These are phyloP conservation scores for Tetragonisca angustula DNA, from an alignment of 2,888 invertebrate genomes.

Conservation along the genomic window DNA sequence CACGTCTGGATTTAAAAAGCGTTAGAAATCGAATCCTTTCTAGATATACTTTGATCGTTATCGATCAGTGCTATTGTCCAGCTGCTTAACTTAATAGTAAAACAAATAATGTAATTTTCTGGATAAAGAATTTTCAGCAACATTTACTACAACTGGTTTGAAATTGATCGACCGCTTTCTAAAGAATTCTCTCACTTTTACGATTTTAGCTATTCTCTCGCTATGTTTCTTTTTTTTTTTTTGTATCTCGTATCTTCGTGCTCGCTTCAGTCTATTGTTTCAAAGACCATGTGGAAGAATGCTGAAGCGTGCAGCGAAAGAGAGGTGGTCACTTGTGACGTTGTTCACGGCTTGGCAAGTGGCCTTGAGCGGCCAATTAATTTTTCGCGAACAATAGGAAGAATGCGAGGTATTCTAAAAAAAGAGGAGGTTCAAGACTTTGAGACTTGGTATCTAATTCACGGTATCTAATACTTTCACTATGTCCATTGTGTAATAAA, in stretches of 20 bases:
- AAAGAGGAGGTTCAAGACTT: not conserved
- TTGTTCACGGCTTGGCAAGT: constrained; percentile 5
- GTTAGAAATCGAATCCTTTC: constrained; percentile 31
- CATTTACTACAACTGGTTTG: not conserved
- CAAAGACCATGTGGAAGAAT: not conserved
- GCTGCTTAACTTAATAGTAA: not conserved
- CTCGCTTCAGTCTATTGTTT: constrained; percentile 7
- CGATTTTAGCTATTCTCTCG: not conserved
- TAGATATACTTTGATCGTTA: constrained; percentile 3
- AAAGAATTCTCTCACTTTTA: not conserved
- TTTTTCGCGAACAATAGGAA: constrained; percentile 24
- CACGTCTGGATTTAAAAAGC: constrained; percentile 60
- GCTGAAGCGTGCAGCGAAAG: constrained; percentile 9
- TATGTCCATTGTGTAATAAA: not conserved
- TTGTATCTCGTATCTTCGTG: not conserved
- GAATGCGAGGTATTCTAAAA: not conserved
- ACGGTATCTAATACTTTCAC: not conserved
- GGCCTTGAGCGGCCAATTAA: constrained; percentile 23
- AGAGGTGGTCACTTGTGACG: not conserved
- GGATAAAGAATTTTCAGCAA: not conserved
- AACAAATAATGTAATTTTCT: not conserved
- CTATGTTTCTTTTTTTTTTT: not conserved
- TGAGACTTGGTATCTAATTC: not conserved
- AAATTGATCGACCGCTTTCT: not conserved
- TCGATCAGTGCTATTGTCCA: constrained; percentile 18